Conservation (phyloP, 2,113 vertebrate genomes). For the Lepisosteus oculatus region DNA sequence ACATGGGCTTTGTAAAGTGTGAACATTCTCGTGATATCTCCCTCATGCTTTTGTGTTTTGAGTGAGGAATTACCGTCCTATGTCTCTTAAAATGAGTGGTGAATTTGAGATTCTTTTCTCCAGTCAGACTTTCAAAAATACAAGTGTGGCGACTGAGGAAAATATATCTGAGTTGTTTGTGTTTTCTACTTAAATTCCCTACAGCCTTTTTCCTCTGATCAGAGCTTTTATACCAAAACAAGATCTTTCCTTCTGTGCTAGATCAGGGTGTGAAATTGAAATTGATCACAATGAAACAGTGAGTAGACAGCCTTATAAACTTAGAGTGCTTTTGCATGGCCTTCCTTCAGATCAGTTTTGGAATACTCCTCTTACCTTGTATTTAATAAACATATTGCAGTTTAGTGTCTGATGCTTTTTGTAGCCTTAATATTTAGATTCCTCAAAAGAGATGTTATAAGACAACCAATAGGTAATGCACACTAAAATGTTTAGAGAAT, state of each 20-base stretch:
- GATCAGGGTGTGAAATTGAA: background rate
- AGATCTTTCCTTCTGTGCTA: background rate
- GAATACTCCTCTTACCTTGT: background rate
- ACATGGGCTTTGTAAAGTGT: too few relatives aligned
- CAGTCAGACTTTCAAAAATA: too few relatives aligned
- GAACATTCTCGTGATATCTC: too few relatives aligned
- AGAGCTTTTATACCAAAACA: background rate
- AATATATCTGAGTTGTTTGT: background rate
- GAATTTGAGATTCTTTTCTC: too few relatives aligned
- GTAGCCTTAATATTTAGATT: constrained; percentile 14
- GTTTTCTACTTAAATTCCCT: background rate
- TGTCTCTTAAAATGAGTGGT: too few relatives aligned
- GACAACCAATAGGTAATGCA: constrained; percentile 15
- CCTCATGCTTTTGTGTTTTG: too few relatives aligned
- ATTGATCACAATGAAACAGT: too few relatives aligned
- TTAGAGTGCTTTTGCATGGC: constrained; percentile 3
- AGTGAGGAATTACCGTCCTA: too few relatives aligned
- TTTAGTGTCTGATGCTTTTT: constrained; percentile 3
- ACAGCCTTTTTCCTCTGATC: background rate
- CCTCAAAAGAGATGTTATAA: constrained; percentile 13
- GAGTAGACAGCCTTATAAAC: constrained; percentile 15
- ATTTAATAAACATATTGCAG: background rate
- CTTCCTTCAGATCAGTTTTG: background rate
- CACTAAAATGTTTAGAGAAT: constrained; percentile 19
- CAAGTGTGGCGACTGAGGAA: too few relatives aligned